phyloP scores from a whole-genome alignment of 2,888 invertebrate genomes.

The Lissonota sp. region DNA sequence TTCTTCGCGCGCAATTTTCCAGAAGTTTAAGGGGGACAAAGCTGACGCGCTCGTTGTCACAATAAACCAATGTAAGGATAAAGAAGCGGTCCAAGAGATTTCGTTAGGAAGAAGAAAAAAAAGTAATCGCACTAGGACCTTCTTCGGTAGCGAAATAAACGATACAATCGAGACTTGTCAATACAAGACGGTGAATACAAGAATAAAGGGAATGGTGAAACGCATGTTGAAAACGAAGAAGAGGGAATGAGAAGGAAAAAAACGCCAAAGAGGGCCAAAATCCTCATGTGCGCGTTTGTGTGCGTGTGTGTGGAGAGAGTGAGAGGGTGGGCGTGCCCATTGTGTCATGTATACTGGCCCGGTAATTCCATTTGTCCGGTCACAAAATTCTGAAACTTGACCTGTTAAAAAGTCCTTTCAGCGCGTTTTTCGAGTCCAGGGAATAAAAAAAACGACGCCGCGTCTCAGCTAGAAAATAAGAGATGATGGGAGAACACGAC shows the following conservation, averaged over 20 bases:
- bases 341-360: slow-evolving; percentile 44
- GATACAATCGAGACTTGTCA: slow-evolving; percentile 79
- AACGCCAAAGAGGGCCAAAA: slow-evolving; percentile 41
- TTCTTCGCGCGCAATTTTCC: slow-evolving; percentile 77
- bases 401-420: slow-evolving; percentile 81
- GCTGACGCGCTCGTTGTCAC: slow-evolving; percentile 73
- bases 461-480: neutral
- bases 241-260: slow-evolving; percentile 54
- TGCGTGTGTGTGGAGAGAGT: slow-evolving; percentile 18
- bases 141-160: slow-evolving; percentile 76
- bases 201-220: slow-evolving; percentile 56
- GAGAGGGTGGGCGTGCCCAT: slow-evolving; percentile 64
- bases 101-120: slow-evolving; percentile 19
- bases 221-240: too few species aligned
- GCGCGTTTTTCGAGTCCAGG: slow-evolving; percentile 18
- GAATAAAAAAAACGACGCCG: neutral
- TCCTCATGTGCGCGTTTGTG: slow-evolving; percentile 43
- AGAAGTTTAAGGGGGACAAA: slow-evolving; percentile 79
- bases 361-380: slow-evolving; percentile 81
- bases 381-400: slow-evolving; percentile 79
- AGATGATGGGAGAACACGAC: neutral
- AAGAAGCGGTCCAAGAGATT: slow-evolving; percentile 29
- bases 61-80: slow-evolving; percentile 72
- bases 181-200: slow-evolving; percentile 67
- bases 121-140: slow-evolving; percentile 73